These are phyloP conservation scores for Vireo altiloquus DNA, from an alignment of 2,113 vertebrate species.

Conservation along the genomic window DNA sequence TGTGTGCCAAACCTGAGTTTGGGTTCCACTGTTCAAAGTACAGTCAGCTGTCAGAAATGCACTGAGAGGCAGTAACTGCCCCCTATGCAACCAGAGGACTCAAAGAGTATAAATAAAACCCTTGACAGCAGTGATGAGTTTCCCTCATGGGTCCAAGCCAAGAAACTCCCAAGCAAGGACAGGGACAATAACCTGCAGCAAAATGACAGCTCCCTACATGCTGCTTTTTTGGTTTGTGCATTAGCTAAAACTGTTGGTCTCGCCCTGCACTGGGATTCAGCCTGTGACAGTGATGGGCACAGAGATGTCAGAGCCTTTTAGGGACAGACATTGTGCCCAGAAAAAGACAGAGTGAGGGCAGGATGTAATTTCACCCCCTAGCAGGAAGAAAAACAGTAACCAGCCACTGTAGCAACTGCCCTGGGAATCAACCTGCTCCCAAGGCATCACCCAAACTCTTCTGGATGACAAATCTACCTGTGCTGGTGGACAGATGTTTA, in stretches of 20 bases:
- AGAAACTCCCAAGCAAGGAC: not conserved
- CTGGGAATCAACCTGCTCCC: not conserved
- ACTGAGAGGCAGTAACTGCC: not conserved
- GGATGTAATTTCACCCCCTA: not conserved
- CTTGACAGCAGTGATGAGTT: not conserved
- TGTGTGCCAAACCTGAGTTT: not conserved
- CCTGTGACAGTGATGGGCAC: not conserved
- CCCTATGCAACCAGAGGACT: not conserved
- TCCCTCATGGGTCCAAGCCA: not conserved
- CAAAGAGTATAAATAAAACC: not conserved
- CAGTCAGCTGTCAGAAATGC: not conserved
- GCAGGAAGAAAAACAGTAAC: not conserved
- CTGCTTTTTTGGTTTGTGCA: not conserved
- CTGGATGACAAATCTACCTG: accelerated
- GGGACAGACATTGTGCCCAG: not conserved
- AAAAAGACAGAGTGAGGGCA: not conserved
- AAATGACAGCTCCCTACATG: not conserved
- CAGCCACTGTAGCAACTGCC: accelerated
- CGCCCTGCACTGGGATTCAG: not conserved
- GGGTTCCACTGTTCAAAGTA: not conserved
- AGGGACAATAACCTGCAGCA: not conserved
- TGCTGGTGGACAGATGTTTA: not conserved
- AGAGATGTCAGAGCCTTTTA: not conserved
- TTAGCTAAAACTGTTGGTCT: not conserved
- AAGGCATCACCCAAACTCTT: not conserved